Evolutionary conservation across 2,888 invertebrate species (phyloP).

Genomic region (Phytoseiulus persimilis): DNA sequence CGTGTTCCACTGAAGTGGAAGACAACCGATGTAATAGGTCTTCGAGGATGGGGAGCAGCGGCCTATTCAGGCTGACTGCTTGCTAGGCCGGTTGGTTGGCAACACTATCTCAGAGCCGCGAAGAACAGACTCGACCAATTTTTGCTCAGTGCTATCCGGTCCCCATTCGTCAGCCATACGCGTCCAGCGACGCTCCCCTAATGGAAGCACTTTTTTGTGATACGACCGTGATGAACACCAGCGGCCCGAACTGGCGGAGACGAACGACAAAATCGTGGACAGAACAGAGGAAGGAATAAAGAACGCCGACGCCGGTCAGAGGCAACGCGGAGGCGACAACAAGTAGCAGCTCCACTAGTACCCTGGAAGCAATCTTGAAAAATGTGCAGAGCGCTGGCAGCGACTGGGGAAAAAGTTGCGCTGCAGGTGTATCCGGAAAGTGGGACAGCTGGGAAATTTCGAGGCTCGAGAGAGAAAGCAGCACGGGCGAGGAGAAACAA

Average conservation of each 20-base stretch:
- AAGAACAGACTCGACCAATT: not conserved
- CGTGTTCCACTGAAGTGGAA: not conserved
- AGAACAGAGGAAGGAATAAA: not conserved
- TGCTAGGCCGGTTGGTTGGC: not conserved
- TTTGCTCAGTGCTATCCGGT: not conserved
- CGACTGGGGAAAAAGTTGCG: not conserved
- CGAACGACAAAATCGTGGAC: not conserved
- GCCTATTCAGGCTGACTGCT: too few species aligned
- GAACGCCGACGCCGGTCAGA: not conserved
- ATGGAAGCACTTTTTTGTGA: not conserved
- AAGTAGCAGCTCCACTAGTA: not conserved
- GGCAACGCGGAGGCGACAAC: not conserved
- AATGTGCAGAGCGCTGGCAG: not conserved
- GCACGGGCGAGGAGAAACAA: not conserved
- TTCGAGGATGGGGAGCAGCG: not conserved
- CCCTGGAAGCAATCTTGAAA: not conserved
- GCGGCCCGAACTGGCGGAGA: not conserved
- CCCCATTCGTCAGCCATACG: not conserved
- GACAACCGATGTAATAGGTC: not conserved
- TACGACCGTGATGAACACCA: not conserved
- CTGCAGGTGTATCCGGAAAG: not conserved
- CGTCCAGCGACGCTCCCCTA: not conserved
- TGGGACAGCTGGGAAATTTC: not conserved
- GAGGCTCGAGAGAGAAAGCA: not conserved
- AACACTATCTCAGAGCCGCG: not conserved